Evolutionary conservation across 2,797 vertebrate genomes (phyloP), one percentile per base, ranked within the genome.

Genomic region (Meriones psammophilus): DNA sequence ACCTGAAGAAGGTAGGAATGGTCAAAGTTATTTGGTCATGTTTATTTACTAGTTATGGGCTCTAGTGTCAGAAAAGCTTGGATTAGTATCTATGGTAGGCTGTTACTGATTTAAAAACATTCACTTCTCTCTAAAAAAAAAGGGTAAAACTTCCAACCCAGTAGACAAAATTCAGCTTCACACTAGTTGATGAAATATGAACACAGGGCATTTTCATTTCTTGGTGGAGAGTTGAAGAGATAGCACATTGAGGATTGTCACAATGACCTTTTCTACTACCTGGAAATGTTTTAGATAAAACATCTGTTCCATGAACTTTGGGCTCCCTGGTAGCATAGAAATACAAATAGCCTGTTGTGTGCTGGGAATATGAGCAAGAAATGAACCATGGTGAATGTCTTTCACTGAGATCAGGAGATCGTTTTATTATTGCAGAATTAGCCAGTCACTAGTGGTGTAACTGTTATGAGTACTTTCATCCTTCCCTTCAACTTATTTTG

Each of bases 231-330:
- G 39, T 62, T 79, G 68, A 92, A 85, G 36, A 92, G n/a, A 33
- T n/a, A 69, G 80, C 17, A 33, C 68, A 36, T 12, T n/a, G 74
- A n/a, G 10, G 42, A 78, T 86, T 79, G 56, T 85, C 87, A 64
- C 2, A 1, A 58, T 80, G 87, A 66, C 91, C 78, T 36, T 81
- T 56, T 78, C 64, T 33, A 22, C 81, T 90, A 60, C 60, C 68
- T 60, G 22, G 62, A 62, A 80, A 76, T 79, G 66, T 73, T 80
- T 89, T 66, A 91, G 33, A 93, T 78, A 84, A 88, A 84, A 76
- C 69, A 83, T 81, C 50, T 76, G 50, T n/a, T 68, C 33, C 26
- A 4, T 26, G 58, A 87, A 14, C 81, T 86, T 81, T 15, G 50
- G 14, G 7, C 73, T 60, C 36, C 81, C 58, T 50, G n/a, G 36